A percentile compares a stretch with the other conserved stretches of the same genome.
Conservation (phyloP, 2,888 invertebrate species). For the Rotaria magnacalcarata region DNA sequence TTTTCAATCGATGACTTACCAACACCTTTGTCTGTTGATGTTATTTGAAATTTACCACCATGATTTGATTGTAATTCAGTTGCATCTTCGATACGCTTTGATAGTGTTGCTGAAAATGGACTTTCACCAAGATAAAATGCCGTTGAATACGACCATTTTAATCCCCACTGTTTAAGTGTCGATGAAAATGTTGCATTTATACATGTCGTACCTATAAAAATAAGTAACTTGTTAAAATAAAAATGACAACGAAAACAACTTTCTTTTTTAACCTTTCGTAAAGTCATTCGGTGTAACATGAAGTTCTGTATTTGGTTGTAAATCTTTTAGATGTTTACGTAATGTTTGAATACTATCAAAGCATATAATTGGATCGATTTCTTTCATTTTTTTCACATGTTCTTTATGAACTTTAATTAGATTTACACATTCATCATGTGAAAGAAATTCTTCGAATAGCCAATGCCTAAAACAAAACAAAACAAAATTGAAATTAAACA, state of each 20-base stretch:
- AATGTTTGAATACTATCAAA: constrained; percentile 54
- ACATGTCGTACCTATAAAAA: constrained; percentile 52
- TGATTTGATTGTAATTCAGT: constrained; percentile 52
- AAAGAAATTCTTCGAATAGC: constrained; percentile 54
- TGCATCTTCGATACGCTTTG: constrained; percentile 51
- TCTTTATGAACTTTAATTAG: constrained; percentile 53
- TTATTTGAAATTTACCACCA: constrained; percentile 57
- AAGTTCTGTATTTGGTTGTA: constrained; percentile 48
- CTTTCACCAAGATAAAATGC: constrained; percentile 57
- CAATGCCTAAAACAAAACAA: constrained; percentile 50
- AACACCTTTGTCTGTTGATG: constrained; percentile 53
- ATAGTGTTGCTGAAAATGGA: constrained; percentile 51
- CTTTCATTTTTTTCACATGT: constrained; percentile 50
- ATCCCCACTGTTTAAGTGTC: constrained; percentile 50
- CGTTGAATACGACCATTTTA: constrained; percentile 56
- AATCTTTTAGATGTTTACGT: constrained; percentile 50
- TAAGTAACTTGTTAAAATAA: not conserved
- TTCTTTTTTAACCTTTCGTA: constrained; percentile 49
- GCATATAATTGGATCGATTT: constrained; percentile 53
- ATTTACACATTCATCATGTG: constrained; percentile 53
- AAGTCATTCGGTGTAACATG: constrained; percentile 52
- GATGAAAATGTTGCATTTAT: constrained; percentile 53
- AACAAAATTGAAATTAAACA: not conserved
- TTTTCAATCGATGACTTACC: constrained; percentile 48
- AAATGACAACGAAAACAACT: not conserved